Evolutionary conservation across 2,113 vertebrate genomes (phyloP).

Genomic region (Calyptomena viridis): DNA sequence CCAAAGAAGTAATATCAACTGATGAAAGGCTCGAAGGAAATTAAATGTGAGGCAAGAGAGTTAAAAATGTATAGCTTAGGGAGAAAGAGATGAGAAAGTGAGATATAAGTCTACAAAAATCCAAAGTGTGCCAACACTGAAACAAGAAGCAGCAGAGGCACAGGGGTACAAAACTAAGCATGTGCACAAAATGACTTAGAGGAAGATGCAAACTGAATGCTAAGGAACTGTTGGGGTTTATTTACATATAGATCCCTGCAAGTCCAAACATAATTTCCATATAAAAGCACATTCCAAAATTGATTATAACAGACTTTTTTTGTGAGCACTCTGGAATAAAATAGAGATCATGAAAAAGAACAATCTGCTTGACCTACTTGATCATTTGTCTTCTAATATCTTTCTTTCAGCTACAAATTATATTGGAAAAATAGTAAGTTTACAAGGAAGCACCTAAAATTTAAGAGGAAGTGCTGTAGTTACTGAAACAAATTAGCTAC

Average conservation of each 20-base stretch:
- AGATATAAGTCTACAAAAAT: neutral
- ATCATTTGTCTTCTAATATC: neutral
- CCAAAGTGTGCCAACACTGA: neutral
- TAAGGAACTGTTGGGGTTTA: neutral
- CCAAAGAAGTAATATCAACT: neutral
- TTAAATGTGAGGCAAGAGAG: constrained; percentile 51
- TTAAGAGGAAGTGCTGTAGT: neutral
- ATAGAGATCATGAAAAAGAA: neutral
- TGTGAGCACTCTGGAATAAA: neutral
- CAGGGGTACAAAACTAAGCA: neutral
- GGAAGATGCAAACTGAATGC: neutral
- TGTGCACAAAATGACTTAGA: neutral
- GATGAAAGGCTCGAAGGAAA: constrained; percentile 60
- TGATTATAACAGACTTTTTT: neutral
- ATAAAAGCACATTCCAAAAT: neutral
- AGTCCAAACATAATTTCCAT: constrained; percentile 4
- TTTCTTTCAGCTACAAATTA: neutral
- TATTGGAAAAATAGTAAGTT: neutral
- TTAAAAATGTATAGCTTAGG: neutral
- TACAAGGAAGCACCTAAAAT: neutral
- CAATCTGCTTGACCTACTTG: neutral
- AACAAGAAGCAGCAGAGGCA: neutral
- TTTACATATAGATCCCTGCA: constrained; percentile 16
- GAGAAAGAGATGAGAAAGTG: constrained; percentile 24
- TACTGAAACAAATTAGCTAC: neutral